These are phyloP conservation scores for Drosophila sp. DNA, from an alignment of 1,140 invertebrate species.

Conservation along the genomic window DNA sequence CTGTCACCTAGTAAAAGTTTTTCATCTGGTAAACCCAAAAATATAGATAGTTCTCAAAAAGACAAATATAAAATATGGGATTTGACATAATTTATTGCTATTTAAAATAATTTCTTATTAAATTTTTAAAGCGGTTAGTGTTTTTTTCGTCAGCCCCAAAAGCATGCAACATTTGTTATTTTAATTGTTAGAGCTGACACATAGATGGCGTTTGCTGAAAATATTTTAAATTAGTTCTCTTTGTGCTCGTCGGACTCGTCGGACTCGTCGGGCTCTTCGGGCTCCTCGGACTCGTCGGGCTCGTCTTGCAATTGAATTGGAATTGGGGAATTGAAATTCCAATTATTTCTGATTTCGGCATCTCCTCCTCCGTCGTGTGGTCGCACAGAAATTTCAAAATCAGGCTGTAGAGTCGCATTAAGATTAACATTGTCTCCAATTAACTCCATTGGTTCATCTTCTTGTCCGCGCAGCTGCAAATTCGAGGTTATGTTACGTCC, in stretches of 20 bases:
- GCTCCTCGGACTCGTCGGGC: too few species aligned
- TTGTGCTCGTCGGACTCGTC: too few species aligned
- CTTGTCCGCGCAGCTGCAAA: neutral
- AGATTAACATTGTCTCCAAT: too few species aligned
- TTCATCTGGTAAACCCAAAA: too few species aligned
- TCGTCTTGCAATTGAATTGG: neutral
- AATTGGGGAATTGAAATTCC: neutral
- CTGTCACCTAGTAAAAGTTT: too few species aligned
- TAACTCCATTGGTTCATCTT: neutral
- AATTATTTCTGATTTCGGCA: neutral
- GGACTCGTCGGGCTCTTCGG: neutral
- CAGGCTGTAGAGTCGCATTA: too few species aligned
- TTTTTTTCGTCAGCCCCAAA: neutral
- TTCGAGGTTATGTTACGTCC: neutral
- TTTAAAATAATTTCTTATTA: too few species aligned
- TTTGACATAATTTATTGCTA: too few species aligned
- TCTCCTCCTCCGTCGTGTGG: too few species aligned
- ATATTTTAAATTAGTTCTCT: neutral
- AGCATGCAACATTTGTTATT: conserved; percentile 2
- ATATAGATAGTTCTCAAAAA: too few species aligned
- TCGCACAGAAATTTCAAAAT: neutral
- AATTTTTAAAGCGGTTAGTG: too few species aligned
- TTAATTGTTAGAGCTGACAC: neutral
- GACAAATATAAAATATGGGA: too few species aligned
- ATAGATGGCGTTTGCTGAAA: neutral